Percentiles rank a stretch among this genome's conserved stretches.
These are phyloP conservation scores for Drosophila mettleri DNA, from an alignment of 2,888 invertebrate species.

Conservation along the genomic window DNA sequence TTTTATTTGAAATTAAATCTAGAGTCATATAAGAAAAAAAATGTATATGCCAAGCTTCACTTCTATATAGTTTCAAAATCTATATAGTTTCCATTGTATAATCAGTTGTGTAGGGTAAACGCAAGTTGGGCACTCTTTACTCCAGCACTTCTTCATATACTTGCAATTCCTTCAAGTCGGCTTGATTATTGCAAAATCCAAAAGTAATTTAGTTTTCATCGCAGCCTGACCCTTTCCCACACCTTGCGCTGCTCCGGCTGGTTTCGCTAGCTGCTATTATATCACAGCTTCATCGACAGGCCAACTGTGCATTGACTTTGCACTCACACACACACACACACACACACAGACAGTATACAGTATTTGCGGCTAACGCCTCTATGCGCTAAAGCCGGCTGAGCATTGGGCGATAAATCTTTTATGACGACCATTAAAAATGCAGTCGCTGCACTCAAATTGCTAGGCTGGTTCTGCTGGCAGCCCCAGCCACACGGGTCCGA, in stretches of 20 bases:
- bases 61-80: too few species aligned
- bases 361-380: constrained; percentile 43
- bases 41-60: too few species aligned
- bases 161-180: not conserved
- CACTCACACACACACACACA: not conserved
- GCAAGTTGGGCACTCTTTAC: too few species aligned
- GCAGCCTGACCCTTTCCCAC: constrained; percentile 24
- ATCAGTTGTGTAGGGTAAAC: too few species aligned
- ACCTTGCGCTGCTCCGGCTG: constrained; percentile 7
- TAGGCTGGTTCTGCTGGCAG: constrained; percentile 38
- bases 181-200: not conserved
- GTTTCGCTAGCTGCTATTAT: constrained; percentile 44
- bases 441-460: constrained; percentile 52
- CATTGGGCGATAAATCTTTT: constrained; percentile 69
- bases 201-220: constrained; percentile 13
- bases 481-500: not conserved
- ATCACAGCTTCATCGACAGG: constrained; percentile 33
- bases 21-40: too few species aligned
- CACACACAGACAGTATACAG: not conserved
- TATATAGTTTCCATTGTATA: too few species aligned
- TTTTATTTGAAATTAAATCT: too few species aligned
- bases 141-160: too few species aligned
- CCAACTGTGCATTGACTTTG: constrained; percentile 32
- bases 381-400: constrained; percentile 21
- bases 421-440: constrained; percentile 67